Conservation (phyloP, 2,797 vertebrate species). For the Anniella stebbinsi region DNA sequence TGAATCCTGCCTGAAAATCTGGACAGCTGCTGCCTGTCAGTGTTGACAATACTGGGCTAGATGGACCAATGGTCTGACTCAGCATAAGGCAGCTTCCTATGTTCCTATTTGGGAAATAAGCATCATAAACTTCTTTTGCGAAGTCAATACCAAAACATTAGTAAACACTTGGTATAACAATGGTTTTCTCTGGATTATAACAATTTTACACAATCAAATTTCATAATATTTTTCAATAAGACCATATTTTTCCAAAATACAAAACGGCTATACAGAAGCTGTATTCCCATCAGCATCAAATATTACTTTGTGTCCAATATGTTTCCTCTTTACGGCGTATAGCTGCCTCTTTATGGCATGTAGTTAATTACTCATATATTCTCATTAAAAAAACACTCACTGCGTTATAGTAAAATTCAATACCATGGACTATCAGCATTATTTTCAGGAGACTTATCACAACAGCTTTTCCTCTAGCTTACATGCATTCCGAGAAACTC, state of each 20-base stretch:
- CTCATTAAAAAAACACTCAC: neutral
- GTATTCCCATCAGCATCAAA: neutral
- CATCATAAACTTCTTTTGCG: neutral
- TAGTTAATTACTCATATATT: neutral
- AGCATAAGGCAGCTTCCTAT: no score
- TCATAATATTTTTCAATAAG: neutral
- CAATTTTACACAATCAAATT: neutral
- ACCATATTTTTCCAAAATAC: slow-evolving; percentile 4
- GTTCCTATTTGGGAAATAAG: neutral
- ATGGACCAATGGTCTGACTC: no score
- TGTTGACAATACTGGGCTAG: no score
- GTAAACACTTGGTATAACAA: neutral
- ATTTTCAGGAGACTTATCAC: slow-evolving; percentile 10
- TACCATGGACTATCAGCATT: neutral
- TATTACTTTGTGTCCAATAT: neutral
- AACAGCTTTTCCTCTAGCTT: slow-evolving; percentile 41
- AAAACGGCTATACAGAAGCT: slow-evolving; percentile 32
- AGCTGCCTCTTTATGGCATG: neutral
- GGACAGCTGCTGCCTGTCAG: no score
- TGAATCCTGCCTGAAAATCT: no score
- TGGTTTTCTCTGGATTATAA: neutral
- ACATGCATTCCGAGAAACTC: slow-evolving; percentile 33
- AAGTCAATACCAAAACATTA: neutral
- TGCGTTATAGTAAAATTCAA: neutral
- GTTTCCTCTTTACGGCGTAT: neutral